These are phyloP conservation scores for Rhyacichthys aspro DNA, from an alignment of 2,797 vertebrate genomes.

Conservation along the genomic window DNA sequence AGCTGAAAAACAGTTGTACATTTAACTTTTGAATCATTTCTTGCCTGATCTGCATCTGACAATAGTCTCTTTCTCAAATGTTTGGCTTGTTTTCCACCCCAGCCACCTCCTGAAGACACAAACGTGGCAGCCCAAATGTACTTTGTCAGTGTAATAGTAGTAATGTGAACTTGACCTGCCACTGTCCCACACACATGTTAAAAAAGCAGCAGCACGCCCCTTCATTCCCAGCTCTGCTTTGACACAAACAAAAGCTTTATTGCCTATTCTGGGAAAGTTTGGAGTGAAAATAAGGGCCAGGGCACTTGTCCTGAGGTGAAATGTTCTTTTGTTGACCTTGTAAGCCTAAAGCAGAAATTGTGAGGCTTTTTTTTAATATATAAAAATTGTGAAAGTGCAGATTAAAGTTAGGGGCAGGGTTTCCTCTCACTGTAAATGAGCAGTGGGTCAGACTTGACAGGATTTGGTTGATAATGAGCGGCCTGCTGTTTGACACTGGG, in stretches of 20 bases:
- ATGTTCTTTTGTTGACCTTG: background rate
- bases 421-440: slow-evolving; percentile 29
- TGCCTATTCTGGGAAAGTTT: slow-evolving; percentile 44
- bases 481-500: slow-evolving; percentile 51
- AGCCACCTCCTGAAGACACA: slow-evolving; percentile 6
- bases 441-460: slow-evolving; percentile 33
- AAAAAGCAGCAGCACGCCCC: slow-evolving; percentile 8
- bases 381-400: background rate
- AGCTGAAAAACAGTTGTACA: too few relatives aligned
- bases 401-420: slow-evolving; percentile 13
- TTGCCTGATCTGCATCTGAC: background rate
- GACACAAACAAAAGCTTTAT: slow-evolving; percentile 34
- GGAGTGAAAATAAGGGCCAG: slow-evolving; percentile 38
- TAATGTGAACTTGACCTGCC: slow-evolving; percentile 19
- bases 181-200: slow-evolving; percentile 2
- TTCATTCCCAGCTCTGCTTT: slow-evolving; percentile 39
- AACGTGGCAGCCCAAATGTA: slow-evolving; percentile 23
- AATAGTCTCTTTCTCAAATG: background rate
- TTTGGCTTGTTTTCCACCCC: background rate
- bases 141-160: slow-evolving; percentile 1
- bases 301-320: slow-evolving; percentile 11
- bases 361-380: background rate
- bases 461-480: slow-evolving; percentile 51
- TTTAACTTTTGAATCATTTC: background rate
- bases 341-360: background rate